Conservation (phyloP, 2,888 invertebrate genomes). For the Sycophila texana region DNA sequence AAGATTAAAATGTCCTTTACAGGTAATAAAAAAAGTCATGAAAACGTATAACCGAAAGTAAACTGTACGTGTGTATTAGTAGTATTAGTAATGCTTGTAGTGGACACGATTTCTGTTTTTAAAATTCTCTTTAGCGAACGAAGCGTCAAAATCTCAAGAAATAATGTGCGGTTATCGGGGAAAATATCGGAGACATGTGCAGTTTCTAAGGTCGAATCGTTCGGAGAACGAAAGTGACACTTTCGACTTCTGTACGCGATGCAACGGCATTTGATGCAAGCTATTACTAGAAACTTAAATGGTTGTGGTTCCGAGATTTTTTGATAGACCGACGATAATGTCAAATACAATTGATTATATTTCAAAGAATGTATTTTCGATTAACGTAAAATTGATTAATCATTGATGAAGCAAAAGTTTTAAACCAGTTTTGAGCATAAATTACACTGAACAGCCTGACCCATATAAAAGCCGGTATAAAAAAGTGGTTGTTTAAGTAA, state of each 20-base stretch:
- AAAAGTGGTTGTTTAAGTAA: neutral
- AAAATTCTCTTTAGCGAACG: conserved; percentile 15
- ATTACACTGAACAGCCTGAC: neutral
- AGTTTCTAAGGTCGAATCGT: conserved; percentile 38
- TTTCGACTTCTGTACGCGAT: conserved; percentile 39
- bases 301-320: conserved; percentile 1
- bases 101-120: neutral
- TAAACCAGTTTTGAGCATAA: neutral
- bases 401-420: neutral
- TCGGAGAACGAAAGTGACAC: conserved; percentile 50
- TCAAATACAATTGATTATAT: neutral
- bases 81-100: neutral
- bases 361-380: neutral
- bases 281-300: neutral
- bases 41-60: conserved; percentile 18
- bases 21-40: too few species aligned
- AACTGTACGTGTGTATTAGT: neutral
- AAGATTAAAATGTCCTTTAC: too few species aligned
- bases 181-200: conserved; percentile 24
- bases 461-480: neutral
- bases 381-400: neutral
- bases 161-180: conserved; percentile 28
- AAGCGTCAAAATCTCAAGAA: conserved; percentile 2
- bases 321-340: neutral
- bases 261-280: neutral